Base-by-base conservation (phyloP, 64 coral and sea anemone species). In the Pocillopora verrucosa region DNA sequence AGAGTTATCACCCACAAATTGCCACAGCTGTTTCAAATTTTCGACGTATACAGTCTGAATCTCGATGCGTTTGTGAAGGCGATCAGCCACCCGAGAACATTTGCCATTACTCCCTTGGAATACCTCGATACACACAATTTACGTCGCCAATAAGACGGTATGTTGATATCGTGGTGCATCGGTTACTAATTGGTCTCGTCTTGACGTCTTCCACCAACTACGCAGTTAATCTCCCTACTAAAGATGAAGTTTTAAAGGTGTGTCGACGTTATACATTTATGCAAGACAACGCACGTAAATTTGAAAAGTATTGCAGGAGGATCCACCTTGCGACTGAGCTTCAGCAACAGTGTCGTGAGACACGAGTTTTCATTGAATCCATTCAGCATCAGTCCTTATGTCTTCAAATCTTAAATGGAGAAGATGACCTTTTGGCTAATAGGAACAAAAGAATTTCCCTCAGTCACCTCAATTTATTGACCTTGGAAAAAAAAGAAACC, bases 91-190 rank as follows among this genome's bases (percentile, higher is more conserved):
- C 56, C 2, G 77, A 70, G 26, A 20, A 87, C 4, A 60, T 83
- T 37, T 7, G 26, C 10, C 92, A 98, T 78, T 80, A 65, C 41
- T 91, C 89, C n/a, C 86, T 98, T 30, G 73, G 96, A 15, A 70
- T 90, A 19, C 56, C 78, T n/a, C 58, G 75, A 19, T 94, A 98
- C 35, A 90, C 84, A 24, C 76, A 89, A 10, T 98, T 98, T 37
- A 98, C 96, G 57, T 98, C 96, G 19, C 96, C 96, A 12, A 98
- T 98, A 70, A 56, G 96, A 10, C 92, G 96, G 1, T 98, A 98
- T 34, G 77, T 91, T 11, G 96, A 98, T 75, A 89, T 98, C 61
- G 63, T 77, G 16, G 92, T 94, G 0, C 96, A 98, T 76, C 92
- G 96, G 13, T 41, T 83, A 5, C 25, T 88, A 0, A 16, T 82